Percentiles rank a stretch among this genome's conserved stretches.
Conservation (phyloP, 2,797 vertebrate genomes). For the Falco rusticolus region DNA sequence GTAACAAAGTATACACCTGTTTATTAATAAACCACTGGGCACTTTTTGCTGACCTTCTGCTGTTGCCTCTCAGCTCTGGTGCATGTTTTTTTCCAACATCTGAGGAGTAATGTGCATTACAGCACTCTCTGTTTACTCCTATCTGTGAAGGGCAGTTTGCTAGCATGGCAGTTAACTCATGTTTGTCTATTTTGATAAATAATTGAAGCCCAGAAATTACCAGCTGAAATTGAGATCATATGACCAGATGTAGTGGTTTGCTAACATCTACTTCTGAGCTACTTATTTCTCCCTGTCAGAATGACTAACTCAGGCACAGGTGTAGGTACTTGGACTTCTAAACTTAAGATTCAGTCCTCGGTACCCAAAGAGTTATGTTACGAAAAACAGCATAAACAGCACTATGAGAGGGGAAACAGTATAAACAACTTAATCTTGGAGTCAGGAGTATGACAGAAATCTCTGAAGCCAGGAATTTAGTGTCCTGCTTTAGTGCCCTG, state of each 20-base stretch:
- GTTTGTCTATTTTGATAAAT: neutral
- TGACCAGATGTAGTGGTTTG: neutral
- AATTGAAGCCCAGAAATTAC: neutral
- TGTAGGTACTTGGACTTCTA: neutral
- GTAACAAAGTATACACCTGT: neutral
- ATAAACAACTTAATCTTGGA: constrained; percentile 38
- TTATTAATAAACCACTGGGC: neutral
- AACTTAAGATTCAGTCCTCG: neutral
- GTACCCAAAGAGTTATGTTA: neutral
- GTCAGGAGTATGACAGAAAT: neutral
- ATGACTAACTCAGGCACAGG: neutral
- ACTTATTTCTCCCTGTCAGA: neutral
- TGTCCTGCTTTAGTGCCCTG: neutral
- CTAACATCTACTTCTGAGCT: neutral
- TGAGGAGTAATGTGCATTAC: neutral
- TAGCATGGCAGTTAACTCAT: neutral
- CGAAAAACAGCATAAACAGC: constrained; percentile 1
- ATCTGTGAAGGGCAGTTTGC: neutral
- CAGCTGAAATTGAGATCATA: neutral
- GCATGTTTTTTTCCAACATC: rapidly evolving
- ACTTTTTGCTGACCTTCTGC: neutral
- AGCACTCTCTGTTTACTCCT: neutral
- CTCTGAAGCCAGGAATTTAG: constrained; percentile 11
- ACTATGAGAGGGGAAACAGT: neutral
- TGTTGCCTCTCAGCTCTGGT: neutral